Base-by-base conservation (phyloP, 2,888 invertebrate species). In the Eumerus sabulonum region DNA sequence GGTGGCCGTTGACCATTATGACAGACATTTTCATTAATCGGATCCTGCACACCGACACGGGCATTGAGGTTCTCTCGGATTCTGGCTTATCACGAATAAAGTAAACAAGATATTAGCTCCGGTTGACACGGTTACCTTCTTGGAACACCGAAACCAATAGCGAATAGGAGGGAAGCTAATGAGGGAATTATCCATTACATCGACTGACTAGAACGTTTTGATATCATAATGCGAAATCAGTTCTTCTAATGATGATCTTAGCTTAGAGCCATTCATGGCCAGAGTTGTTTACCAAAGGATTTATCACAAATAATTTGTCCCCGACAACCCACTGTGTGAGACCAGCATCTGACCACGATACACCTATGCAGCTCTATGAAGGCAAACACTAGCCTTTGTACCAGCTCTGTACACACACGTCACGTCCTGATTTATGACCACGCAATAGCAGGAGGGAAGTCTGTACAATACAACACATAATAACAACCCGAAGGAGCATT, bases 261-360 rank as follows among this genome's bases (percentile, higher is more conserved):
- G 7, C 7, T 27, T 27, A 2, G 7, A 27, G 7, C 27, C 27
- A 27, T 7, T 27, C 7, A 4, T 7, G 27, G 27, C 7, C 27
- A 56, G 68, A 64, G 63, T 68, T 79, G 79, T 79, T 79, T 79
- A 79, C 79, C 54, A 57, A 70, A 79, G 67, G 59, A 79, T 79
- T 79, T 79, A 68, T 79, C 79, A 79, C 79, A 79, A 79, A 74
- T 47, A 79, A 79, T 74, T 79, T 74, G 79, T 79, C 74, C 64
- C 74, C 64, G 79, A 60, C 74, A 79, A 70, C 79, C 70, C 74
- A 74, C 60, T 70, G 64, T 70, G 59, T 64, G 54, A 64, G 57
- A 68, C 68, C 54, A 70, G 36, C 48, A 59, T 79, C 48, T 74
- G 72, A 79, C 74, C 68, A 60, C 53, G 63, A 50, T 53, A 60